These are phyloP conservation scores for Meteorus colon DNA, from an alignment of 2,888 invertebrate species.

Conservation along the genomic window DNA sequence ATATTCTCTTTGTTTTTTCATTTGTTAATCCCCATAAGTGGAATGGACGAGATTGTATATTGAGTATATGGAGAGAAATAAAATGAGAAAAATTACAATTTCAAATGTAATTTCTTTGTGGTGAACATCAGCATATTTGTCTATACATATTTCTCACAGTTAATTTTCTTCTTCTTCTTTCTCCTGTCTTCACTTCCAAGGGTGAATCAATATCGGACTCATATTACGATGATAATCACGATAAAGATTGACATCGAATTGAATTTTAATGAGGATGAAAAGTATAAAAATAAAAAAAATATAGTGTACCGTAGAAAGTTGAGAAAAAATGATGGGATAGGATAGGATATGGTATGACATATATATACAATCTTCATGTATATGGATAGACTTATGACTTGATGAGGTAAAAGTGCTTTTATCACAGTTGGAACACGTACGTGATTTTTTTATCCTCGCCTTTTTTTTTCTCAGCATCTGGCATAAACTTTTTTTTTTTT, in stretches of 20 bases:
- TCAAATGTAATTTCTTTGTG: conserved; percentile 69
- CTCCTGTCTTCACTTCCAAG: neutral
- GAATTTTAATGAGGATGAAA: neutral
- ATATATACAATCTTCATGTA: neutral
- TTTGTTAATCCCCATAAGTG: conserved; percentile 36
- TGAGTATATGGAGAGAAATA: conserved; percentile 25
- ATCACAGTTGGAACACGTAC: conserved; percentile 14
- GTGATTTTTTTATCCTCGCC: neutral
- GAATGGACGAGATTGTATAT: conserved; percentile 20
- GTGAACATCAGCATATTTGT: conserved; percentile 48
- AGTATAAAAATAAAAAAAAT: neutral
- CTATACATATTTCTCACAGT: neutral
- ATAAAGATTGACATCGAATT: neutral
- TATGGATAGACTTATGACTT: conserved; percentile 6
- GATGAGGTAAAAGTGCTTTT: conserved; percentile 12
- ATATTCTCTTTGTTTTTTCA: neutral
- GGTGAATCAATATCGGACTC: neutral
- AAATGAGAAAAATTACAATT: conserved; percentile 66
- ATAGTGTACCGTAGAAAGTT: neutral
- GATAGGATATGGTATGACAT: neutral
- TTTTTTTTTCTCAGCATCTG: conserved; percentile 5
- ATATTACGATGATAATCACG: conserved; percentile 5
- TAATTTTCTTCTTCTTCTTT: conserved; percentile 4
- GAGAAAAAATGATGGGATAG: neutral
- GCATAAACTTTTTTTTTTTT: conserved; percentile 2